phyloP scores from a whole-genome alignment of 2,797 vertebrate species.

The Rhinella marina region DNA sequence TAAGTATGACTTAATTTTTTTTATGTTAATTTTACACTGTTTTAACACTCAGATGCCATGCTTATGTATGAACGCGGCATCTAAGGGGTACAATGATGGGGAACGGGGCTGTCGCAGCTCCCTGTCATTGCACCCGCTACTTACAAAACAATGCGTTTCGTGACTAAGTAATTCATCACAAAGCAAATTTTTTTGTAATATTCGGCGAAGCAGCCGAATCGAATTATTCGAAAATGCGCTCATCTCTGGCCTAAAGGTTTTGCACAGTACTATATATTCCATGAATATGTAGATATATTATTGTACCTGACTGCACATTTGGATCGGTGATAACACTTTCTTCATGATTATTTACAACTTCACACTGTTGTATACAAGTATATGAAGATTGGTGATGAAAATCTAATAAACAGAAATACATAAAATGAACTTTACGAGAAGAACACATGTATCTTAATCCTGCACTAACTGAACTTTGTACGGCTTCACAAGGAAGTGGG shows the following conservation, averaged over 20 bases:
- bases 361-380: background rate
- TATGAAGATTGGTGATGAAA: background rate
- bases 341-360: background rate
- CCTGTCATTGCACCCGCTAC: no score
- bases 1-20: no score
- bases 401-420: background rate
- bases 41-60: no score
- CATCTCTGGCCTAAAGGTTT: background rate
- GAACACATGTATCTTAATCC: background rate
- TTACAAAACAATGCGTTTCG: no score
- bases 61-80: no score
- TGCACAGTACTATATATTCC: background rate
- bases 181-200: no score
- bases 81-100: no score
- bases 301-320: background rate
- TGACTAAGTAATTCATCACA: no score
- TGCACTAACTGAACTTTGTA: background rate
- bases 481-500: constrained; percentile 2
- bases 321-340: background rate
- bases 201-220: no score
- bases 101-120: no score
- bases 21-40: no score
- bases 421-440: background rate
- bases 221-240: no score
- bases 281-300: background rate